Conservation (phyloP, 2,888 invertebrate species). For the Ametastegia equiseti region DNA sequence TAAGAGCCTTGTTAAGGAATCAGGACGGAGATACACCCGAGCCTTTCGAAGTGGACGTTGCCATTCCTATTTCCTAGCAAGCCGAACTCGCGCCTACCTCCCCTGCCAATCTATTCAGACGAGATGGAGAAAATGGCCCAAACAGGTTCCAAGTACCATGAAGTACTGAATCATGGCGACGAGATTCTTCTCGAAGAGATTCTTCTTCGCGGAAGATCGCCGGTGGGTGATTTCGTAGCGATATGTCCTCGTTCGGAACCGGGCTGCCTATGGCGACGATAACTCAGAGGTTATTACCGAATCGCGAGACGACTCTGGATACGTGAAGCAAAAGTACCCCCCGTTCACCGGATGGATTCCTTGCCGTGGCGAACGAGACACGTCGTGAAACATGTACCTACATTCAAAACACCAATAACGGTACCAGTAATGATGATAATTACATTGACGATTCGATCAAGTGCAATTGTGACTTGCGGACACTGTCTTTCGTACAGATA, state of each 20-base stretch:
- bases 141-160: conserved; percentile 20
- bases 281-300: not conserved
- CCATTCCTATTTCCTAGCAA: no score
- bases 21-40: not conserved
- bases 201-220: not conserved
- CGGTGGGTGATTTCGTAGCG: not conserved
- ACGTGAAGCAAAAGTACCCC: not conserved
- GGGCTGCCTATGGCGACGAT: not conserved
- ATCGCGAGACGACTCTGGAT: not conserved
- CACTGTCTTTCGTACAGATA: conserved; percentile 32
- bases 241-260: not conserved
- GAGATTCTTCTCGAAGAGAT: not conserved
- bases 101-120: no score
- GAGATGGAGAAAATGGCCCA: no score
- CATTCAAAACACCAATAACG: not conserved
- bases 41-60: not conserved
- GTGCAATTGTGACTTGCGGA: conserved; percentile 44
- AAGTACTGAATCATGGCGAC: conserved; percentile 31
- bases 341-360: not conserved
- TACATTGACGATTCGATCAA: conserved; percentile 16
- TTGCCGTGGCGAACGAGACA: not conserved
- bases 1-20: not conserved
- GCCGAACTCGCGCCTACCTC: no score
- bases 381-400: not conserved
- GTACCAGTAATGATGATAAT: not conserved